These are phyloP conservation scores for Paradoxurus hermaphroditus DNA, from an alignment of 2,113 vertebrate species.

Conservation along the genomic window DNA sequence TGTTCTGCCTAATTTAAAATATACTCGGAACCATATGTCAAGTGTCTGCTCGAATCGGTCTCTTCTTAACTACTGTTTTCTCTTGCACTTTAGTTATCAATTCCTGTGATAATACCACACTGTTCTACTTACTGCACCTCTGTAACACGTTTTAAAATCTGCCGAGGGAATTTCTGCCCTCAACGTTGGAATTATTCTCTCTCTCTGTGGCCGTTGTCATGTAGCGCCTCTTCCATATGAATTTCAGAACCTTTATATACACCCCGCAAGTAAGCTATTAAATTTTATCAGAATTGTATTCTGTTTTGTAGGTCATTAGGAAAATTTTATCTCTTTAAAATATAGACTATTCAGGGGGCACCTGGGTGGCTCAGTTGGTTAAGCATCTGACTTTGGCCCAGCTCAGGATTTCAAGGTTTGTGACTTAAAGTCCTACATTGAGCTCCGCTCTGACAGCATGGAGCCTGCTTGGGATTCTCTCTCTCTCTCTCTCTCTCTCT, in stretches of 20 bases:
- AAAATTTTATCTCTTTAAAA: not conserved
- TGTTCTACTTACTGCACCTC: not conserved
- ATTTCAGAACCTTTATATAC: not conserved
- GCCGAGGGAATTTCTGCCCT: not conserved
- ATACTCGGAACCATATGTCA: not conserved
- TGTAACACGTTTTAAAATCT: not conserved
- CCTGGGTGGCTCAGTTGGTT: too few species aligned
- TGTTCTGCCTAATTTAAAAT: not conserved
- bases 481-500: too few species aligned
- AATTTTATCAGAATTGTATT: not conserved
- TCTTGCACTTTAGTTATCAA: not conserved
- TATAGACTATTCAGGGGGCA: not conserved
- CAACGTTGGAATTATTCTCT: not conserved
- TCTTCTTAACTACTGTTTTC: not conserved
- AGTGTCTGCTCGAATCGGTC: not conserved
- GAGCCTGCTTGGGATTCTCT: too few species aligned
- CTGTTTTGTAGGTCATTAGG: not conserved
- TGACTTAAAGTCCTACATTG: too few species aligned
- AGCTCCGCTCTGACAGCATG: too few species aligned
- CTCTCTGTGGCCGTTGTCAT: not conserved
- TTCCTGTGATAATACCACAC: not conserved
- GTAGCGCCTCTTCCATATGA: not conserved
- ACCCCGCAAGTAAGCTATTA: not conserved
- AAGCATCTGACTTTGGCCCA: too few species aligned
- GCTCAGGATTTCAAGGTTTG: too few species aligned